Evolutionary conservation across 2,113 vertebrate species (phyloP).

Genomic region (Apistogramma diplotaenia): DNA sequence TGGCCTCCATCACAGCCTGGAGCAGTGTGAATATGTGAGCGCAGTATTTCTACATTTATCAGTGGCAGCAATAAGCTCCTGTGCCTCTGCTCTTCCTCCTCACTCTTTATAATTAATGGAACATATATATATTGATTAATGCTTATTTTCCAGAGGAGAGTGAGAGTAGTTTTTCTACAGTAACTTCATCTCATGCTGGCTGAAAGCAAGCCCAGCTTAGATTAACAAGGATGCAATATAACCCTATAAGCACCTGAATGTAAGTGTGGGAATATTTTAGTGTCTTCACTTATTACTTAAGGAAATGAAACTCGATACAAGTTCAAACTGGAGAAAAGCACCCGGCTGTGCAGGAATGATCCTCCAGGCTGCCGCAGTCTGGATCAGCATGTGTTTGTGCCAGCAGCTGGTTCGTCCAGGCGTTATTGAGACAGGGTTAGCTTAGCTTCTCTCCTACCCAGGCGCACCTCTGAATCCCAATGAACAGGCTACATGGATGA

Average conservation of each 20-base stretch:
- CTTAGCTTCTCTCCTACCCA: neutral
- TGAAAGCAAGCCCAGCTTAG: slow-evolving; percentile 21
- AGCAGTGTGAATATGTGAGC: slow-evolving; percentile 31
- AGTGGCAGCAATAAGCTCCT: slow-evolving; percentile 66
- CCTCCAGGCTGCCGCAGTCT: slow-evolving; percentile 48
- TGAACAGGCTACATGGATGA: neutral
- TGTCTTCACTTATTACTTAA: slow-evolving; percentile 13
- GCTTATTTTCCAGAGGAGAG: slow-evolving; percentile 21
- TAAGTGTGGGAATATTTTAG: slow-evolving; percentile 42
- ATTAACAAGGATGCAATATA: slow-evolving; percentile 52
- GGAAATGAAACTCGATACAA: neutral
- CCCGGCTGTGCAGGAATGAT: too few relatives aligned
- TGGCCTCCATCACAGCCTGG: neutral
- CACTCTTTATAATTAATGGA: slow-evolving; percentile 32
- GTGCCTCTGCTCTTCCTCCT: slow-evolving; percentile 56
- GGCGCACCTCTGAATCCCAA: accelerated
- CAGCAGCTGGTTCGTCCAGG: neutral
- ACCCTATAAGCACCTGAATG: slow-evolving; percentile 58
- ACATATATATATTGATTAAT: slow-evolving; percentile 22
- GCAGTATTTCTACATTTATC: slow-evolving; percentile 30
- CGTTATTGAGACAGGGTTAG: accelerated
- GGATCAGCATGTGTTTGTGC: slow-evolving; percentile 47
- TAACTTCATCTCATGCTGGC: slow-evolving; percentile 20
- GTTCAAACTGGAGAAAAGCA: slow-evolving; percentile 8
- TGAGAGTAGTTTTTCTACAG: neutral